Percentiles rank a stretch among this genome's conserved stretches.
These are phyloP conservation scores for Rhingia rostrata DNA, from an alignment of 2,888 invertebrate species.

Conservation along the genomic window DNA sequence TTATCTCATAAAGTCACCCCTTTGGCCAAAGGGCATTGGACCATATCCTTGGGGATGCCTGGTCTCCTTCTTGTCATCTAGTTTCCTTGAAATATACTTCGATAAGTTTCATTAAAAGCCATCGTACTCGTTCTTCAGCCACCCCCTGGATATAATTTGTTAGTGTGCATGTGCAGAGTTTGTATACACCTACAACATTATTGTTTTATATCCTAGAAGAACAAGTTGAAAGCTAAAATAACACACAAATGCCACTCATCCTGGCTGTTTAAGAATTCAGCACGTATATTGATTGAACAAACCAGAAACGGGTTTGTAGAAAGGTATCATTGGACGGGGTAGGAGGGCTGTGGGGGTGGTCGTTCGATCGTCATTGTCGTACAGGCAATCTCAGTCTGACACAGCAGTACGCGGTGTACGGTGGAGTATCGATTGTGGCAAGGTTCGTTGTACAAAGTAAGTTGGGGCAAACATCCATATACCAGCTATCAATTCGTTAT, in stretches of 20 bases:
- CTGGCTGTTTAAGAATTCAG: constrained; percentile 72
- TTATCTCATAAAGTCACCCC: constrained; percentile 47
- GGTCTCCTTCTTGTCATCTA: constrained; percentile 59
- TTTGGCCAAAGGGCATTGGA: constrained; percentile 65
- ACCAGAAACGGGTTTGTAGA: constrained; percentile 66
- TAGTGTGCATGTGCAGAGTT: constrained; percentile 24
- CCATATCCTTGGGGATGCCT: constrained; percentile 61
- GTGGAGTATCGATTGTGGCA: constrained; percentile 66
- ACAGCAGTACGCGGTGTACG: constrained; percentile 47
- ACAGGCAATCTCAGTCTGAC: constrained; percentile 65
- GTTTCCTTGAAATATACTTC: constrained; percentile 65
- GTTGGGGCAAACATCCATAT: constrained; percentile 58
- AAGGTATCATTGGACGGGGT: constrained; percentile 16
- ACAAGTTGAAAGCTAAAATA: constrained; percentile 72
- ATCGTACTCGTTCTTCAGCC: neutral
- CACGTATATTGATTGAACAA: constrained; percentile 73
- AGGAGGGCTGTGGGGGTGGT: neutral
- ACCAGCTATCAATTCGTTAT: constrained; percentile 62
- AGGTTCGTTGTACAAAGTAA: constrained; percentile 59
- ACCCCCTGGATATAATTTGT: neutral
- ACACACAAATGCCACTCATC: constrained; percentile 73
- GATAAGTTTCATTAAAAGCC: constrained; percentile 56
- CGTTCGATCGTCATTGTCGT: constrained; percentile 6
- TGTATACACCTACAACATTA: constrained; percentile 61
- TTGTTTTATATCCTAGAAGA: constrained; percentile 62